phyloP scores from a whole-genome alignment of 2,888 invertebrate species.

The Metopia argyrocephala region DNA sequence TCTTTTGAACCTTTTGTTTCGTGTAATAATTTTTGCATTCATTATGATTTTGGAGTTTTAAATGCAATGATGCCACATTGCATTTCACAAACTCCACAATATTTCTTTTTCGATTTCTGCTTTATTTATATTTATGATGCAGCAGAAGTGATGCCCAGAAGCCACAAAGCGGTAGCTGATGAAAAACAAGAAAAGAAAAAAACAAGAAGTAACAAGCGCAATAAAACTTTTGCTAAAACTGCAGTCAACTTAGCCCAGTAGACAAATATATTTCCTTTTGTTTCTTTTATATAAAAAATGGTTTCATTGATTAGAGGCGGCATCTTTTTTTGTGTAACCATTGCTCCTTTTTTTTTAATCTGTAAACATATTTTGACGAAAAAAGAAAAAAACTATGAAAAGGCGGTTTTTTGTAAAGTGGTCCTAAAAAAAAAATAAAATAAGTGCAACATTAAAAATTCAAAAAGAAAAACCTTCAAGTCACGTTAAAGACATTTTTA shows the following conservation, averaged over 20 bases:
- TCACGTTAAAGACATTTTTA: conserved; percentile 54
- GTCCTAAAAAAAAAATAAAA: background rate
- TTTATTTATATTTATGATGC: conserved; percentile 4
- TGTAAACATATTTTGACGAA: background rate
- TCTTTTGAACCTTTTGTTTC: too few species aligned
- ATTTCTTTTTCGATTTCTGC: background rate
- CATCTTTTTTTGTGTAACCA: conserved; percentile 7
- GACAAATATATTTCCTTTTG: background rate
- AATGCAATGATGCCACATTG: background rate
- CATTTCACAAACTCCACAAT: background rate
- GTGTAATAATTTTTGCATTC: too few species aligned
- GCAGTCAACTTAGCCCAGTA: background rate
- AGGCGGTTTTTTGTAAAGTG: conserved; percentile 1
- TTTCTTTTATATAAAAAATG: conserved; percentile 21
- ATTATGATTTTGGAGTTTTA: background rate
- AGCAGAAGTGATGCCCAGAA: conserved; percentile 17
- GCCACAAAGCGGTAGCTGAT: conserved; percentile 8
- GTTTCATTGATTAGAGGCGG: conserved; percentile 52
- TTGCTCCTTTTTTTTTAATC: background rate
- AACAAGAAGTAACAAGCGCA: background rate
- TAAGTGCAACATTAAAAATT: background rate
- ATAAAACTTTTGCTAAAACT: background rate
- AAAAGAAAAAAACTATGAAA: conserved; percentile 1
- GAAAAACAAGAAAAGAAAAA: background rate
- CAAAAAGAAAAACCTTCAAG: background rate